These are phyloP conservation scores for Thelaira solivaga DNA, from an alignment of 2,888 invertebrate genomes.

Conservation along the genomic window DNA sequence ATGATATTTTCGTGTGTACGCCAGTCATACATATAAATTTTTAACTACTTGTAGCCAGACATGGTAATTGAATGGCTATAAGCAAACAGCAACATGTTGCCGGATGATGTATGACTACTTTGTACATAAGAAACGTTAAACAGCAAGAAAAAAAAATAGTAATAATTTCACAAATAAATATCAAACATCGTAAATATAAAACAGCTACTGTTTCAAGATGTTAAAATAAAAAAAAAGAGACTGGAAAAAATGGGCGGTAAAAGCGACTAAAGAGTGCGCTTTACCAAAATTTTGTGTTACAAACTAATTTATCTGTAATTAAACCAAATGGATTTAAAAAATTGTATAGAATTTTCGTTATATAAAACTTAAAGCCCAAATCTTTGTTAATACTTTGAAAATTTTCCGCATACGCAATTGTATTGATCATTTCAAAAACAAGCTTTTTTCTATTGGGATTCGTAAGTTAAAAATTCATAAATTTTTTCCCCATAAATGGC, in stretches of 20 bases:
- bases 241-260: neutral
- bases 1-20: no score
- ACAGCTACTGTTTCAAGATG: conserved; percentile 46
- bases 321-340: no score
- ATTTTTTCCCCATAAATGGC: no score
- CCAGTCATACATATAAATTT: conserved; percentile 17
- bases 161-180: neutral
- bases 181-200: conserved; percentile 39
- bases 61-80: conserved; percentile 50
- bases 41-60: conserved; percentile 39
- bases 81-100: conserved; percentile 7
- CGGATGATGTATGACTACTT: conserved; percentile 13
- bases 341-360: no score
- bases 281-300: neutral
- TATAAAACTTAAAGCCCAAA: no score
- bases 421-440: no score
- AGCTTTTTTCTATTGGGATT: no score
- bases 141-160: neutral
- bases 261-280: neutral
- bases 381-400: no score
- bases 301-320: no score
- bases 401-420: no score
- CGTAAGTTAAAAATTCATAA: no score
- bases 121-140: neutral
- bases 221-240: no score